Evolutionary conservation across 1,140 invertebrate species (phyloP), one percentile per base, ranked within the genome.

Genomic region (Drosophila melanica): DNA sequence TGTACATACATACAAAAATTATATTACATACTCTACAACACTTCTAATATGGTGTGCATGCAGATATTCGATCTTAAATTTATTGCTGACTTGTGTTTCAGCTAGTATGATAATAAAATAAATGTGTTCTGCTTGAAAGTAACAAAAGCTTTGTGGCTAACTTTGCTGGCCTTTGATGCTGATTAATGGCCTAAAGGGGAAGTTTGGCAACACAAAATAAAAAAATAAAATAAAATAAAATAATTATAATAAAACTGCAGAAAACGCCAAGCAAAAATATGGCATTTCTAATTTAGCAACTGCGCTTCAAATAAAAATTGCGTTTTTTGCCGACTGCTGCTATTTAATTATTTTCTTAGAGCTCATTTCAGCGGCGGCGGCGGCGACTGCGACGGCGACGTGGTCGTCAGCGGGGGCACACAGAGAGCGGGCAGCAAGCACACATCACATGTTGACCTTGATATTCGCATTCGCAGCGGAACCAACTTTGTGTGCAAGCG

Each of bases 401-500:
- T 41, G 39, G 47, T 44, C 42, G 57, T 16, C 35, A 44, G 39
- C 48, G 55, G 33, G 73, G 16, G 62, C 16, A 12, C 9, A 63
- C 41, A 39, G 48, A 11, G 16, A 50, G 42, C 42, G 59, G 11
- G 44, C 70, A 63, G 71, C 58, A 50, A 64, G 42, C 79, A 67
- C 81, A 85, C 81, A 85, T 85, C 81, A 85, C 81, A 80, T 57
- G 77, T 81, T 90, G 87, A 90, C 87, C 87, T 90, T 90, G 87
- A 87, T 87, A 87, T 90, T 90, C 87, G 87, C 87, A 90, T 90
- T 90, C 87, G 75, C 87, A 87, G 79, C 82, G 79, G 81, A 90
- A 90, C 87, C 74, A 82, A 77, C 86, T 81, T 75, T 64, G 54
- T 73, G 64, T 77, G 72, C 60, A 68, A 57, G 50, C 42, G 44